Conservation (phyloP, 2,113 vertebrate genomes). For the Theristicus caerulescens region DNA sequence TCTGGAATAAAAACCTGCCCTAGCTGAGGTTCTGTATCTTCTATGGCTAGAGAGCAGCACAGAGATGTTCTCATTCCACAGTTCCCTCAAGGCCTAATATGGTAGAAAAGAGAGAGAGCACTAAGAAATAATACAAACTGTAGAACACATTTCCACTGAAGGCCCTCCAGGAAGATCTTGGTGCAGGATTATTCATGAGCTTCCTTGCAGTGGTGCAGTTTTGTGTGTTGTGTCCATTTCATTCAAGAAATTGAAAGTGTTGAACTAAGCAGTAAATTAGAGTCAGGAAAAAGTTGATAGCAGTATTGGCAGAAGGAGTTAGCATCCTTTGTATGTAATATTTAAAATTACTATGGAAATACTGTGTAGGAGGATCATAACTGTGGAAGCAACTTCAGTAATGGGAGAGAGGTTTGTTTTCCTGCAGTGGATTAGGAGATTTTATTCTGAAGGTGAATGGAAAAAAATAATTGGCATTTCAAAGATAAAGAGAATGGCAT, state of each 20-base stretch:
- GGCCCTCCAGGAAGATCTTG: not conserved
- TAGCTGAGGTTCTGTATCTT: not conserved
- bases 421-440: not conserved
- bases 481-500: not conserved
- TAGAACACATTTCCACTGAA: not conserved
- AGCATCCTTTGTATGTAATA: not conserved
- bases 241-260: not conserved
- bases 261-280: not conserved
- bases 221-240: not conserved
- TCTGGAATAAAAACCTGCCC: not conserved
- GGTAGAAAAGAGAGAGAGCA: not conserved
- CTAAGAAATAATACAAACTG: not conserved
- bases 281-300: not conserved
- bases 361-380: not conserved
- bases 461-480: not conserved
- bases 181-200: not conserved
- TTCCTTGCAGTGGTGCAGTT: not conserved
- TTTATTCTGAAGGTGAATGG: not conserved
- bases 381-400: not conserved
- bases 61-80: not conserved
- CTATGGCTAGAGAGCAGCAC: not conserved
- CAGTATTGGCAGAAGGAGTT: not conserved
- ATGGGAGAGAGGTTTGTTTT: not conserved
- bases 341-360: conserved; percentile 26
- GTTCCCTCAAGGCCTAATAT: not conserved